Evolutionary conservation across 2,888 invertebrate genomes (phyloP).

Genomic region (Acanthoscelides obtectus): DNA sequence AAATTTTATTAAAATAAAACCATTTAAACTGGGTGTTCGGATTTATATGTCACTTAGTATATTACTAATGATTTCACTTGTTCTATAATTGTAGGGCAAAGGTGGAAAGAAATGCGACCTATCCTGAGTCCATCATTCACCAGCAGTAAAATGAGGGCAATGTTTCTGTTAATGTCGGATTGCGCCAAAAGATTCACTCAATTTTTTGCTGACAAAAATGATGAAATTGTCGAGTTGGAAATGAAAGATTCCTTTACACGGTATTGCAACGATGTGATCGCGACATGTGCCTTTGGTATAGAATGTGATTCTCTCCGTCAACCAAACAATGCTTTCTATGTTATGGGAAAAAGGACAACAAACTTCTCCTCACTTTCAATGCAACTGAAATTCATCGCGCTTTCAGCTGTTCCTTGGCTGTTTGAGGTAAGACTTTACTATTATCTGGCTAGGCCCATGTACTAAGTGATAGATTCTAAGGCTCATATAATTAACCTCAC

Average conservation of each 20-base stretch:
- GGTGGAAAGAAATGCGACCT: slow-evolving; percentile 39
- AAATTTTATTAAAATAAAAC: too few relatives aligned
- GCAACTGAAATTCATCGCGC: neutral
- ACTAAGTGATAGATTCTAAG: too few relatives aligned
- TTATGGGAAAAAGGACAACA: slow-evolving; percentile 49
- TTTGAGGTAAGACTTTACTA: neutral
- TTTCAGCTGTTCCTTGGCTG: neutral
- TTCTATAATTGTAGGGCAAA: slow-evolving; percentile 12
- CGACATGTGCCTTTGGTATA: slow-evolving; percentile 39
- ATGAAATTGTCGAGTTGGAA: slow-evolving; percentile 40
- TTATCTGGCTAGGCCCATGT: too few relatives aligned
- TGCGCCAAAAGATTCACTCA: slow-evolving; percentile 23
- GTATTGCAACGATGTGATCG: slow-evolving; percentile 54
- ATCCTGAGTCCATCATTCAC: slow-evolving; percentile 40
- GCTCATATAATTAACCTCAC: too few relatives aligned
- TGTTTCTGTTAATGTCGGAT: slow-evolving; percentile 33
- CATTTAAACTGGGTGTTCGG: too few relatives aligned
- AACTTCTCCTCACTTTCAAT: slow-evolving; percentile 36
- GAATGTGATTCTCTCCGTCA: slow-evolving; percentile 52
- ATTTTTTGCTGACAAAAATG: slow-evolving; percentile 28
- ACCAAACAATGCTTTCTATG: slow-evolving; percentile 52
- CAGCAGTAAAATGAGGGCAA: slow-evolving; percentile 40
- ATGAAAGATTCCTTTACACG: slow-evolving; percentile 48
- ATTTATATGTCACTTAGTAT: too few relatives aligned
- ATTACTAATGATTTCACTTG: too few relatives aligned